Conservation (phyloP, 1,140 invertebrate species). For the Papilio aristodemus region DNA sequence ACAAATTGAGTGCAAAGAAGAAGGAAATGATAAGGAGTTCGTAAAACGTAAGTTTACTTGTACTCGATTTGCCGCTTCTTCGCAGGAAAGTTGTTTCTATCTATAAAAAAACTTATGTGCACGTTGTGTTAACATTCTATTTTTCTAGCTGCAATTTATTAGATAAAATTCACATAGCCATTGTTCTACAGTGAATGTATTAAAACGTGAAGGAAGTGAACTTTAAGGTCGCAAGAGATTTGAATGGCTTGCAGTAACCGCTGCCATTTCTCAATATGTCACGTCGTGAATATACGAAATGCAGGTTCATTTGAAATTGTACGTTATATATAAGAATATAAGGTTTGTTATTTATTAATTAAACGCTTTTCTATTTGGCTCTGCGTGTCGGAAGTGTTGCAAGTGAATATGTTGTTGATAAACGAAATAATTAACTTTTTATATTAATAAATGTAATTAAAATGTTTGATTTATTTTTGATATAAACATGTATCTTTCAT, state of each 20-base stretch:
- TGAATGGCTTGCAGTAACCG: constrained; percentile 9
- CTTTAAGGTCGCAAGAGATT: constrained; percentile 23
- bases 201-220: constrained; percentile 19
- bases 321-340: not conserved
- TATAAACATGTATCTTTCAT: not conserved
- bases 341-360: not conserved
- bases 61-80: too few species aligned
- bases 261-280: constrained; percentile 23
- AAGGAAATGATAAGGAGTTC: too few species aligned
- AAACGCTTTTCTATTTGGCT: not conserved
- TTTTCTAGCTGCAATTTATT: not conserved
- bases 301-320: not conserved
- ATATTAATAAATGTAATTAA: constrained; percentile 4
- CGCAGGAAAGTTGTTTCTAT: too few species aligned
- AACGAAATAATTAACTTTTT: constrained; percentile 17
- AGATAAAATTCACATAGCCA: constrained; percentile 2
- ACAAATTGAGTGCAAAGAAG: too few species aligned
- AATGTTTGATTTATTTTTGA: not conserved
- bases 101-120: too few species aligned
- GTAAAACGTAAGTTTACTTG: too few species aligned
- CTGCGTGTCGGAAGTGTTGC: not conserved
- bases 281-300: constrained; percentile 11
- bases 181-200: not conserved
- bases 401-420: not conserved
- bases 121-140: not conserved